These are phyloP conservation scores for Leucania comma DNA, from an alignment of 2,888 invertebrate species.

Conservation along the genomic window DNA sequence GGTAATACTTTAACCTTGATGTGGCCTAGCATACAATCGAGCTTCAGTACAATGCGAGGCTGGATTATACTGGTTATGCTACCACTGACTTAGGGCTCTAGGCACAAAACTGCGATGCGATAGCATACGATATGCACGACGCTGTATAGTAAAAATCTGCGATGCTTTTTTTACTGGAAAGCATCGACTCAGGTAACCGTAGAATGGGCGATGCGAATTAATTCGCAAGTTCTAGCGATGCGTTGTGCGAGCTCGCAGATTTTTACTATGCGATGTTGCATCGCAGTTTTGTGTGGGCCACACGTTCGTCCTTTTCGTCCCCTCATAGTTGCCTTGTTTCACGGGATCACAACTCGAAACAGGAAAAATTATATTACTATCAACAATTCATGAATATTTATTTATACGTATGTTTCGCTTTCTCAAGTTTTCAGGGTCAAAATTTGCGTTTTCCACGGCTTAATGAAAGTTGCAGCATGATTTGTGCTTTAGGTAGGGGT, in stretches of 20 bases:
- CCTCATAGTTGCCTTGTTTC: background rate
- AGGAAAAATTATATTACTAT: background rate
- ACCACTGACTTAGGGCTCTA: background rate
- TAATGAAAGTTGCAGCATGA: conserved; percentile 14
- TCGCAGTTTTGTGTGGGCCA: no score
- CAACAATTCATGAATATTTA: background rate
- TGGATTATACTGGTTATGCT: background rate
- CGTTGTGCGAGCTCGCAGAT: no score
- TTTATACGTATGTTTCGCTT: background rate
- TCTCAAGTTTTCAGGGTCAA: conserved; percentile 16
- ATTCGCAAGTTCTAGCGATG: no score
- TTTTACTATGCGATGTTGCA: no score
- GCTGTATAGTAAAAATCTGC: no score
- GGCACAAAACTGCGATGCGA: no score
- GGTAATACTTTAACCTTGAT: background rate
- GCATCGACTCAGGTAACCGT: no score
- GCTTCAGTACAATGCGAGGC: no score
- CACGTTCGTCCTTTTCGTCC: background rate
- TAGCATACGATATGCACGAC: no score
- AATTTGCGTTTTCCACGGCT: conserved; percentile 5
- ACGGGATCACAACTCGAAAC: background rate
- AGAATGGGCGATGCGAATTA: no score
- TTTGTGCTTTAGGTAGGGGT: conserved; percentile 41
- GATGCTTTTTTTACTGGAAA: no score
- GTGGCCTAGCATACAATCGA: background rate